Evolutionary conservation across 2,888 invertebrate genomes (phyloP).

Genomic region (Pemphredon lugubris): DNA sequence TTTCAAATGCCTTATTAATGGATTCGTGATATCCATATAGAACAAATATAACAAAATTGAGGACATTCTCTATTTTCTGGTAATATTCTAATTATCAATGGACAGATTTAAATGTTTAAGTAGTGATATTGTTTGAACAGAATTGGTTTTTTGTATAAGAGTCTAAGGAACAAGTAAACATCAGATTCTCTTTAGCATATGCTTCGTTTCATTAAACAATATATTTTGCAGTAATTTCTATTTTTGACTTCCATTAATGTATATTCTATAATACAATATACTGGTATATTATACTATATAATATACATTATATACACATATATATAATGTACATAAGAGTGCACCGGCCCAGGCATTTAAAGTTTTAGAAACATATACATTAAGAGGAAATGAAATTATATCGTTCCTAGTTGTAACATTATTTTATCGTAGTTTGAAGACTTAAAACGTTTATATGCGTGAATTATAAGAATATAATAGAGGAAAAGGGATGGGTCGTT

Average conservation of each 20-base stretch:
- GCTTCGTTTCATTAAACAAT: slow-evolving; percentile 20
- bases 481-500: slow-evolving; percentile 6
- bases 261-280: too few relatives aligned
- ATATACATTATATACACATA: too few relatives aligned
- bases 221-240: slow-evolving; percentile 28
- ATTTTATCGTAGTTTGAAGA: slow-evolving; percentile 9
- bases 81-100: slow-evolving; percentile 13
- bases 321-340: slow-evolving; percentile 54
- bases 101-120: slow-evolving; percentile 18
- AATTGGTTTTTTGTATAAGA: slow-evolving; percentile 26
- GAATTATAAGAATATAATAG: slow-evolving; percentile 3
- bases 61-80: slow-evolving; percentile 21
- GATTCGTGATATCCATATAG: slow-evolving; percentile 6
- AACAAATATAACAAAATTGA: slow-evolving; percentile 13
- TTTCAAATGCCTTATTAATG: slow-evolving; percentile 23
- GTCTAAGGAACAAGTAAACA: slow-evolving; percentile 21
- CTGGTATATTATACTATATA: too few relatives aligned
- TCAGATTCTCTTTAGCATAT: slow-evolving; percentile 22
- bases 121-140: slow-evolving; percentile 10
- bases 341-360: slow-evolving; percentile 37
- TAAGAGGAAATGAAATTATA: slow-evolving; percentile 16
- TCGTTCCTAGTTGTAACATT: slow-evolving; percentile 15
- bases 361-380: slow-evolving; percentile 21
- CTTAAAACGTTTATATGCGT: slow-evolving; percentile 6
- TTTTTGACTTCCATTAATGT: slow-evolving; percentile 62